Base-by-base conservation (phyloP, 1,140 invertebrate species). In the Hesperophylax magnus region DNA sequence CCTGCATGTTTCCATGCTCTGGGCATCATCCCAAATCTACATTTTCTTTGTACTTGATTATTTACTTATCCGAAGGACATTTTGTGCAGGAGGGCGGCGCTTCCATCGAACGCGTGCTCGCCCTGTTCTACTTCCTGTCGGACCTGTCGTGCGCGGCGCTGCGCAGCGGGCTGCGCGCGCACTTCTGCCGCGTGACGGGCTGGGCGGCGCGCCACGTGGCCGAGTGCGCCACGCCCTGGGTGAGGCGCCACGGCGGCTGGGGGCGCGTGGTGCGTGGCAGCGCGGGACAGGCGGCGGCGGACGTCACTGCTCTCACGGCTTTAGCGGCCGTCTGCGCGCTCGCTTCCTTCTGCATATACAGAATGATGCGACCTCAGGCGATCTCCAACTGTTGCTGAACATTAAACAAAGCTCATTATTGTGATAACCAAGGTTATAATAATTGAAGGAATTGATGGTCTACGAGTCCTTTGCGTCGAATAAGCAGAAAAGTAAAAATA, bases 131-230 rank as follows among this genome's bases (percentile, higher is more conserved):
- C 65, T 84, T 84, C 72, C 75, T 84, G 52, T 75, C 77, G 15
- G 82, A 84, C 34, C 61, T 84, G 58, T 81, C 82, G 8, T 60
- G 58, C n/a, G 17, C 58, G 15, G 82, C 82, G 56, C 58, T 84
- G 56, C 61, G 82, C 20, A 72, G 77, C 79, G 80, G 80, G 18
- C 74, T 81, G 47, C 76, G 82, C 63, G 69, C 82, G 61, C 76
- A 84, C 52, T 84, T 84, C 75, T 84, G 82, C 52, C 79, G 82
- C 20, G 22, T 84, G 61, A 84, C 79, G 31, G 79, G 80, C 75
- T 84, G 82, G 82, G 82, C 80, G 27, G 79, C 80, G 22, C 72
- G 74, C 56, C 82, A 84, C 58, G 78, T 84, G 14, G 76, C 77
- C 17, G 82, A 84, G 39, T 76, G 82, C 54, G 82, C 79, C 53